Evolutionary conservation across 2,888 invertebrate species (phyloP).

Genomic region (Athalia circularis): DNA sequence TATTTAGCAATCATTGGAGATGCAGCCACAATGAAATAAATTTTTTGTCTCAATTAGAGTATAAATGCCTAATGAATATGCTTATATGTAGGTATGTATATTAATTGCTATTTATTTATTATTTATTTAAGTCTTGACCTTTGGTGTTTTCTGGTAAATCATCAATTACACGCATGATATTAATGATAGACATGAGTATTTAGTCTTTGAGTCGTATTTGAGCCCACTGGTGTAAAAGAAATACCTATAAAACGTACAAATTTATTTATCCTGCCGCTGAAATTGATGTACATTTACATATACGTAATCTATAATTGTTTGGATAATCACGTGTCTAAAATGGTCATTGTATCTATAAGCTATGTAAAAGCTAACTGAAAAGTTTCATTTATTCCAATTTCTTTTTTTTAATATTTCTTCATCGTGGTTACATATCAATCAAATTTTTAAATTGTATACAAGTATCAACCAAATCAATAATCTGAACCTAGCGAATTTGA

Average conservation of each 20-base stretch:
- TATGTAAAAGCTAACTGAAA: not conserved
- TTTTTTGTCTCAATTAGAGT: not conserved
- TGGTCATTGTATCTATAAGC: not conserved
- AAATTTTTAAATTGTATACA: too few species aligned
- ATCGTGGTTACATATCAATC: too few species aligned
- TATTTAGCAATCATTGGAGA: not conserved
- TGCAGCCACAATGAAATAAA: not conserved
- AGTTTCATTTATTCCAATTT: not conserved
- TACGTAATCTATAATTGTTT: constrained; percentile 6
- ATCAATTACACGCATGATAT: constrained; percentile 29
- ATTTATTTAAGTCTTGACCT: constrained; percentile 58
- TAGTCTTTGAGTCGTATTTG: constrained; percentile 37
- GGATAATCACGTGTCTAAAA: not conserved
- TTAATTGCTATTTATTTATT: constrained; percentile 16
- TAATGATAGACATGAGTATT: constrained; percentile 39
- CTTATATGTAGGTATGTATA: not conserved
- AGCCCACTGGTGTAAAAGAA: constrained; percentile 25
- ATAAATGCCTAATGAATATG: not conserved
- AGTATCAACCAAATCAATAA: too few species aligned
- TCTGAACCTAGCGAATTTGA: too few species aligned
- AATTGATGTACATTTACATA: not conserved
- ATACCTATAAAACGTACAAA: constrained; percentile 16
- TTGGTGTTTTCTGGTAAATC: constrained; percentile 59
- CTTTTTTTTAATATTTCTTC: too few species aligned
- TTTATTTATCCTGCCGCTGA: constrained; percentile 16